phyloP scores from a whole-genome alignment of 1,140 invertebrate genomes.

The Drosophila leontia region DNA sequence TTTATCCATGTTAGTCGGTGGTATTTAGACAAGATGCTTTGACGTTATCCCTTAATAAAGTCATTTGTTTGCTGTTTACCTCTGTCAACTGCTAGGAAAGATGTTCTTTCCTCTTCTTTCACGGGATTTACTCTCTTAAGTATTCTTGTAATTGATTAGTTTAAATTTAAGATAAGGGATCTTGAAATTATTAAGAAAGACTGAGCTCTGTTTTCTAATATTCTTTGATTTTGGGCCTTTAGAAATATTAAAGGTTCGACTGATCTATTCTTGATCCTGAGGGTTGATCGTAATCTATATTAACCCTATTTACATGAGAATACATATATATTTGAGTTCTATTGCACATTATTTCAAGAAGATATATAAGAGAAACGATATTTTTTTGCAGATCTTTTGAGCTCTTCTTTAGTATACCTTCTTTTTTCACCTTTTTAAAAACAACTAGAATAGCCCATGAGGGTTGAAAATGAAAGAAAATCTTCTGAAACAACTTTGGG shows the following conservation, averaged over 20 bases:
- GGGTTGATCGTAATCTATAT: neutral
- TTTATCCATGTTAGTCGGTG: slow-evolving; percentile 58
- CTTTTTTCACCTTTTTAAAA: neutral
- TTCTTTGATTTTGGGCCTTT: neutral
- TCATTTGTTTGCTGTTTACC: slow-evolving; percentile 15
- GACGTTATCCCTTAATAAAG: slow-evolving; percentile 3
- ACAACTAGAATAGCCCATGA: neutral
- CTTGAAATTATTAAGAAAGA: neutral
- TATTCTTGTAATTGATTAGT: neutral
- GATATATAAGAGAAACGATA: neutral
- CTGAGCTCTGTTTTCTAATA: neutral
- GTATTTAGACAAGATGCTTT: slow-evolving; percentile 36
- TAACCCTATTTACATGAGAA: neutral
- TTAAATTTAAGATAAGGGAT: neutral
- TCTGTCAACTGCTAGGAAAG: slow-evolving; percentile 2
- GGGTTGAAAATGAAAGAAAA: slow-evolving; percentile 41
- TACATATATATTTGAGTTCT: neutral
- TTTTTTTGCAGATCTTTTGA: slow-evolving; percentile 4
- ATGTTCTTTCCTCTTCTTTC: neutral
- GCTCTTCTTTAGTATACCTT: neutral
- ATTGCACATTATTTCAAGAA: neutral
- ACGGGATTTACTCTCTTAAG: neutral
- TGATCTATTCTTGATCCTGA: neutral
- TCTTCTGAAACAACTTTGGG: slow-evolving; percentile 14
- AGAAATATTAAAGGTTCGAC: neutral